These are phyloP conservation scores for Drosophila kanekoi DNA, from an alignment of 2,888 invertebrate genomes.

Conservation along the genomic window DNA sequence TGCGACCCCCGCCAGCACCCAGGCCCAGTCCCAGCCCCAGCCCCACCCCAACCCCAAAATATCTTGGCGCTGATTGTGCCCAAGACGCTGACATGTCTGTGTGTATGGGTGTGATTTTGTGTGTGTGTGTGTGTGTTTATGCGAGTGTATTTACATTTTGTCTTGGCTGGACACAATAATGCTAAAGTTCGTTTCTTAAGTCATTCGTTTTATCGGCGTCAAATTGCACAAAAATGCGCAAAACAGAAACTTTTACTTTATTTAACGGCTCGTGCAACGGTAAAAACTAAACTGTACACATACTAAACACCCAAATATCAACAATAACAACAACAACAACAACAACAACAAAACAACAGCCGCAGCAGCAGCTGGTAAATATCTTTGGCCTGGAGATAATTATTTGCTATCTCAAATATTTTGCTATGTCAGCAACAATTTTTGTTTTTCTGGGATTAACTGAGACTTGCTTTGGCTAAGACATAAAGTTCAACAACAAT, in stretches of 20 bases:
- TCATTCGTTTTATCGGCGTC: constrained; percentile 65
- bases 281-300: background rate
- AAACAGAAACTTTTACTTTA: constrained; percentile 60
- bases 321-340: constrained; percentile 16
- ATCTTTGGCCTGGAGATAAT: constrained; percentile 53
- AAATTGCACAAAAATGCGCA: constrained; percentile 53
- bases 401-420: constrained; percentile 65
- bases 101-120: background rate
- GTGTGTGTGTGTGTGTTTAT: background rate
- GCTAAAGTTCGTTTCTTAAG: constrained; percentile 76
- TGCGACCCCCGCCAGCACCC: constrained; percentile 6
- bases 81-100: constrained; percentile 5
- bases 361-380: constrained; percentile 22
- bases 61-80: constrained; percentile 15
- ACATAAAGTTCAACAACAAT: constrained; percentile 31
- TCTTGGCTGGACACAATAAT: constrained; percentile 39
- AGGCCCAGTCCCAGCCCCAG: constrained; percentile 33
- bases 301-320: constrained; percentile 24
- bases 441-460: constrained; percentile 16
- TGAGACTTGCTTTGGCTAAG: constrained; percentile 1
- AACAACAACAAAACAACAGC: constrained; percentile 9
- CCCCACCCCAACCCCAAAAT: constrained; percentile 33
- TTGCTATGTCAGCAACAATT: constrained; percentile 26
- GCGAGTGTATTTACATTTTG: constrained; percentile 6
- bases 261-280: constrained; percentile 40